Evolutionary conservation across 1,140 invertebrate genomes (phyloP).

Genomic region (Achroia grisella): DNA sequence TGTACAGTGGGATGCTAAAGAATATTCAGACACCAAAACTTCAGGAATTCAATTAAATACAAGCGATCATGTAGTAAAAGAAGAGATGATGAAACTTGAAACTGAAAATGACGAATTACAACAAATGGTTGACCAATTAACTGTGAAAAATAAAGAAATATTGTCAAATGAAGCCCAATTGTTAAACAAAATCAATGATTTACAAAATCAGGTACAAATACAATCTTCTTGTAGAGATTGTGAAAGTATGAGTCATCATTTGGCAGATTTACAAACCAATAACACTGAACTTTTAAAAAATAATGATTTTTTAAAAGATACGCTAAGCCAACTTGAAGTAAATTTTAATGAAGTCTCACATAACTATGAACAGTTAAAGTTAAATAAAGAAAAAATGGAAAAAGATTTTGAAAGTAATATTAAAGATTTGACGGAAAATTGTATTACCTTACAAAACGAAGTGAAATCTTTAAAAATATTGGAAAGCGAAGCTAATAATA

Average conservation of each 20-base stretch:
- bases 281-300: slow-evolving; percentile 28
- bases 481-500: slow-evolving; percentile 17
- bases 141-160: slow-evolving; percentile 41
- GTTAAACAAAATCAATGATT: slow-evolving; percentile 27
- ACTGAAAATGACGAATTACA: slow-evolving; percentile 84
- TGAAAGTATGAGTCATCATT: slow-evolving; percentile 16
- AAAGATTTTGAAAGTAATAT: slow-evolving; percentile 16
- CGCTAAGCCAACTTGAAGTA: slow-evolving; percentile 33
- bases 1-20: slow-evolving; percentile 74
- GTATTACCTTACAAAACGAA: slow-evolving; percentile 19
- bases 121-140: slow-evolving; percentile 73
- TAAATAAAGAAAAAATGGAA: slow-evolving; percentile 15
- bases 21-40: slow-evolving; percentile 17
- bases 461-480: slow-evolving; percentile 12
- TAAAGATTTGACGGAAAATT: slow-evolving; percentile 18
- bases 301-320: slow-evolving; percentile 39
- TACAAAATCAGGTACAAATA: slow-evolving; percentile 21
- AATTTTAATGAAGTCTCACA: slow-evolving; percentile 13
- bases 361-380: slow-evolving; percentile 17
- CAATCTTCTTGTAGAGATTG: slow-evolving; percentile 16
- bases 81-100: slow-evolving; percentile 76
- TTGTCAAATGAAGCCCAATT: slow-evolving; percentile 23
- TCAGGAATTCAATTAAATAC: not conserved
- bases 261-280: slow-evolving; percentile 16
- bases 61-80: slow-evolving; percentile 49